Evolutionary conservation across 23 tunicate species (phyloP), one percentile per base, ranked within the genome.

Genomic region (Halocynthia aurantium): DNA sequence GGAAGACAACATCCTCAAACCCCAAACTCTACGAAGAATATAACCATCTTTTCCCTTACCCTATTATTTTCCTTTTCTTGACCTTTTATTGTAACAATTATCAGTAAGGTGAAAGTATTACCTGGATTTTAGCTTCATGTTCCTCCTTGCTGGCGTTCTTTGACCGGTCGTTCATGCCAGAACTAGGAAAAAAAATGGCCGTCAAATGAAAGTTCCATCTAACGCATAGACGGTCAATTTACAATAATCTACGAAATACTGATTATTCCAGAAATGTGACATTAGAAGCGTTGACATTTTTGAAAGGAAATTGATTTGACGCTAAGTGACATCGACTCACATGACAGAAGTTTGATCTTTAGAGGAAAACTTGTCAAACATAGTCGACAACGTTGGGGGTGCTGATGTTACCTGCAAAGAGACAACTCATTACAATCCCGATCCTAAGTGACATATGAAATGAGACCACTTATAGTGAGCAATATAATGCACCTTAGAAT

Each of bases 41-140:
- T 58, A n/a, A 15, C 63, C 63, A 58, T 2, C 2, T 4, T 58
- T 15, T 31, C 44, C 1, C 44, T 31, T 0, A 31, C 1, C 44
- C 44, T 31, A 31, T 31, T 31, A 31, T 31, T 0, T 31, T 1
- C 44, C 4, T 31, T 31, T 31, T 31, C 44, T 31, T 31, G 44
- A 31, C 44, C 44, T 31, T 31, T 31, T 31, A 31, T 31, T 0
- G 44, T 31, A 31, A 31, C 44, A 31, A 31, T 0, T 31, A 58
- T n/a, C 4, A n/a, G n/a, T n/a, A 58, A 13, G 17, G 63, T 13
- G 17, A 58, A 2, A 58, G 63, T 15, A 65, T 65, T 74, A 74
- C 78, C 78, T 74, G 78, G 21, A 54, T 52, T 56, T 51, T 54
- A 13, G 56, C 50, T 6, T 53, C 55, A 54, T 74, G 56, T 56